Evolutionary conservation across 2,113 vertebrate species (phyloP).

Genomic region (Tichodroma muraria): DNA sequence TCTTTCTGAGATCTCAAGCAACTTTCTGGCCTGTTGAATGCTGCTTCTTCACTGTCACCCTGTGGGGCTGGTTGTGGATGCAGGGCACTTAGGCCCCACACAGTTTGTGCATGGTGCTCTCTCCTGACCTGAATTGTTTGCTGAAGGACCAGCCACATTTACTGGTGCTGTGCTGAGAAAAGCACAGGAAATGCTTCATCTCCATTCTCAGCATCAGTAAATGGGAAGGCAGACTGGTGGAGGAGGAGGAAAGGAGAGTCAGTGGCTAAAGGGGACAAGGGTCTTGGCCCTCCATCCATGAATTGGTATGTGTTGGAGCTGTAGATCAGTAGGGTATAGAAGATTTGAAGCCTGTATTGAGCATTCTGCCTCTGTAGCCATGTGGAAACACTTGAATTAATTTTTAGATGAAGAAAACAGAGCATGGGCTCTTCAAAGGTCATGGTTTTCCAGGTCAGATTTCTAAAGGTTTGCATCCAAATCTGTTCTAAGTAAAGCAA

Average conservation of each 20-base stretch:
- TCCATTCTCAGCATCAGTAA: neutral
- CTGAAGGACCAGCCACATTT: neutral
- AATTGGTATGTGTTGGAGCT: neutral
- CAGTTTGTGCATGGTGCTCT: neutral
- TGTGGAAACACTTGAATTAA: conserved; percentile 35
- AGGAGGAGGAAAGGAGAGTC: neutral
- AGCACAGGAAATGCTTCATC: conserved; percentile 1
- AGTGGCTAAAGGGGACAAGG: neutral
- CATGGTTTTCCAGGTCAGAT: neutral
- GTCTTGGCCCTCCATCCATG: neutral
- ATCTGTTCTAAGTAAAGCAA: neutral
- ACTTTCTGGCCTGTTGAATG: neutral
- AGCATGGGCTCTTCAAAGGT: neutral
- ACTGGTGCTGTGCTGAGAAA: neutral
- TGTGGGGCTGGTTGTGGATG: neutral
- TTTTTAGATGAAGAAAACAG: neutral
- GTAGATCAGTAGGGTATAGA: neutral
- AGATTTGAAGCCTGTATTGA: neutral
- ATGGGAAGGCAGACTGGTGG: neutral
- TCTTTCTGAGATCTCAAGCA: neutral
- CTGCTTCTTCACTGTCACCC: neutral
- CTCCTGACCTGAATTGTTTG: neutral
- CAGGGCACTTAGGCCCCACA: neutral
- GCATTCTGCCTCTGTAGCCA: neutral
- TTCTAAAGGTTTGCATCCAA: neutral